Conservation (phyloP, 2,888 invertebrate species). For the Patella depressa region DNA sequence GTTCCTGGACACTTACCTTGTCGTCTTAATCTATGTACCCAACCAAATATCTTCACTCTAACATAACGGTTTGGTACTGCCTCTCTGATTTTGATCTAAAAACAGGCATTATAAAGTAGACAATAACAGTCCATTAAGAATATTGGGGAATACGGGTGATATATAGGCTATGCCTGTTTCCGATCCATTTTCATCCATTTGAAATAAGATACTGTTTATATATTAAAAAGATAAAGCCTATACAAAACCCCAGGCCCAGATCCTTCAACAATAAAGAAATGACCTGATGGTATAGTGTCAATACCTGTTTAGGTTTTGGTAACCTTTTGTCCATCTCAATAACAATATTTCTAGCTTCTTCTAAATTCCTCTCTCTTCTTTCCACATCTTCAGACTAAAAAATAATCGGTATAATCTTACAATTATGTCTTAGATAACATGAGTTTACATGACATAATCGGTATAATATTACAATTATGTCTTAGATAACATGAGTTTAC, state of each 20-base stretch:
- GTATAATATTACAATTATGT: neutral
- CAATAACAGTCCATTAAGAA: conserved; percentile 4
- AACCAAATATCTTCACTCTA: conserved; percentile 89
- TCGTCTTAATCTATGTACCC: conserved; percentile 94
- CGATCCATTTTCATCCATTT: too few relatives aligned
- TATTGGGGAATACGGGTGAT: neutral
- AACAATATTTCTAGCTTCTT: conserved; percentile 89
- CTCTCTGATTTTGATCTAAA: conserved; percentile 82
- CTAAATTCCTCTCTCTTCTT: conserved; percentile 87
- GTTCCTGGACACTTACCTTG: conserved; percentile 77
- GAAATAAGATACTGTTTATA: too few relatives aligned
- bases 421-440: neutral
- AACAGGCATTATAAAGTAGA: conserved; percentile 1
- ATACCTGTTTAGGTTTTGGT: conserved; percentile 77
- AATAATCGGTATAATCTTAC: conserved; percentile 16
- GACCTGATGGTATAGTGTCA: neutral
- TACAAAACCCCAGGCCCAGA: too few relatives aligned
- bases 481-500: neutral
- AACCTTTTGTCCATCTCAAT: conserved; percentile 84
- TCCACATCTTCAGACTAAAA: conserved; percentile 80
- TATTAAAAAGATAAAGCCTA: too few relatives aligned
- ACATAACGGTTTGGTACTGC: conserved; percentile 76
- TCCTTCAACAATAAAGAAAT: too few relatives aligned
- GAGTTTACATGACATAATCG: neutral
- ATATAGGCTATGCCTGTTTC: neutral